Percentiles rank a stretch among this genome's conserved stretches.
These are phyloP conservation scores for Melitaea cinxia DNA, from an alignment of 1,140 invertebrate species.

Conservation along the genomic window DNA sequence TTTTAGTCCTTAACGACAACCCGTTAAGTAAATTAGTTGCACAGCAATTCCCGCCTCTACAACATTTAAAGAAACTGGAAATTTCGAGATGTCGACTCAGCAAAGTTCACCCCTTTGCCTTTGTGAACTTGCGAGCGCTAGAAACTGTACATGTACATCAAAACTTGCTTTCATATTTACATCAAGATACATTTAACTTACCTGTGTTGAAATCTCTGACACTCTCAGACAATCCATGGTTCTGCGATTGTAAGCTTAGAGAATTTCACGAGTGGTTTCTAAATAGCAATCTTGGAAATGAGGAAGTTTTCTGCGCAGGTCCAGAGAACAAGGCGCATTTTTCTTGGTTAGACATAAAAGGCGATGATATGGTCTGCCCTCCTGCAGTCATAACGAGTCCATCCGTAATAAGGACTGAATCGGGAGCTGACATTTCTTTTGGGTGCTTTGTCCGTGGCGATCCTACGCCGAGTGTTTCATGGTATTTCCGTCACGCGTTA, in stretches of 20 bases:
- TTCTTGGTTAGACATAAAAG: slow-evolving; percentile 61
- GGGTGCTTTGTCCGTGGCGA: slow-evolving; percentile 91
- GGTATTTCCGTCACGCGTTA: slow-evolving; percentile 87
- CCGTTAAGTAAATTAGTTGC: slow-evolving; percentile 84
- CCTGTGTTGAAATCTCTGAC: slow-evolving; percentile 87
- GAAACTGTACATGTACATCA: slow-evolving; percentile 72
- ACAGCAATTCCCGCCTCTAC: slow-evolving; percentile 88
- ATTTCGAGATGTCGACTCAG: slow-evolving; percentile 89
- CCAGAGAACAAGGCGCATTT: slow-evolving; percentile 54
- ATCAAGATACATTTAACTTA: slow-evolving; percentile 70
- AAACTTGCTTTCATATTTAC: slow-evolving; percentile 66
- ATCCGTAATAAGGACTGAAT: slow-evolving; percentile 66
- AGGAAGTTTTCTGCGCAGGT: slow-evolving; percentile 64
- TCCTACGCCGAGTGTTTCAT: slow-evolving; percentile 90
- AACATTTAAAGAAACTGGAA: slow-evolving; percentile 88
- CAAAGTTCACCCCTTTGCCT: slow-evolving; percentile 86
- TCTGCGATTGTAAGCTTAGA: slow-evolving; percentile 92
- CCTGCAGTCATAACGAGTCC: slow-evolving; percentile 60
- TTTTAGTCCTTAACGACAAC: slow-evolving; percentile 88
- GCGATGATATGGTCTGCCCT: slow-evolving; percentile 66
- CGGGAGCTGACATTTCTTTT: slow-evolving; percentile 83
- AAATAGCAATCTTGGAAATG: slow-evolving; percentile 79
- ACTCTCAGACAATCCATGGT: slow-evolving; percentile 93
- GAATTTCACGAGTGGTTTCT: slow-evolving; percentile 91
- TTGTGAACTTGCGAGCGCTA: slow-evolving; percentile 66